phyloP scores from a whole-genome alignment of 2,888 invertebrate genomes.

The Leptopilina syphax region DNA sequence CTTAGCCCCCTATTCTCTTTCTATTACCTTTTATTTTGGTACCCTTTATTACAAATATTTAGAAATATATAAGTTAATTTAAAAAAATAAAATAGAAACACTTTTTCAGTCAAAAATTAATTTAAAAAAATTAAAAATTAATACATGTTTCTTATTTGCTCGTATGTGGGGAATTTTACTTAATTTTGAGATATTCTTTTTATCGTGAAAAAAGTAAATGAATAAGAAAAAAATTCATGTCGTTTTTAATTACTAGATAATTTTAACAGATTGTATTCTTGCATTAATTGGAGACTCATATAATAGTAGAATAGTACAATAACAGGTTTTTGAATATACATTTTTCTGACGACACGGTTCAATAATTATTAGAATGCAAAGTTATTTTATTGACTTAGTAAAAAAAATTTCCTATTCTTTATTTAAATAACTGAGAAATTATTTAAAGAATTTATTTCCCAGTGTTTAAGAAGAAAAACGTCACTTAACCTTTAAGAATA shows the following conservation, averaged over 20 bases:
- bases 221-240: not conserved
- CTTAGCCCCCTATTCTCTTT: too few relatives aligned
- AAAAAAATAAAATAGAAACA: too few relatives aligned
- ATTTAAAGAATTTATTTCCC: not conserved
- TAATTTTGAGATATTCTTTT: too few relatives aligned
- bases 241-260: not conserved
- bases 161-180: too few relatives aligned
- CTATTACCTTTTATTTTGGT: too few relatives aligned
- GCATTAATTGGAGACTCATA: not conserved
- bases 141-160: too few relatives aligned
- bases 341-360: conserved; percentile 16
- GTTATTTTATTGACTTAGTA: conserved; percentile 14
- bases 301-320: conserved; percentile 4
- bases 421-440: not conserved
- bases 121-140: too few relatives aligned
- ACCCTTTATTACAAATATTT: too few relatives aligned
- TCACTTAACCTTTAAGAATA: not conserved
- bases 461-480: not conserved
- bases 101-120: too few relatives aligned
- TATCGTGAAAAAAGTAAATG: not conserved
- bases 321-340: conserved; percentile 18
- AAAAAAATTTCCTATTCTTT: conserved; percentile 6
- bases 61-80: too few relatives aligned
- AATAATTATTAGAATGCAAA: conserved; percentile 6
- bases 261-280: conserved; percentile 6